Percentiles rank a stretch among this genome's conserved stretches.
These are phyloP conservation scores for Rotaria macrura DNA, from an alignment of 2,888 invertebrate genomes.

Conservation along the genomic window DNA sequence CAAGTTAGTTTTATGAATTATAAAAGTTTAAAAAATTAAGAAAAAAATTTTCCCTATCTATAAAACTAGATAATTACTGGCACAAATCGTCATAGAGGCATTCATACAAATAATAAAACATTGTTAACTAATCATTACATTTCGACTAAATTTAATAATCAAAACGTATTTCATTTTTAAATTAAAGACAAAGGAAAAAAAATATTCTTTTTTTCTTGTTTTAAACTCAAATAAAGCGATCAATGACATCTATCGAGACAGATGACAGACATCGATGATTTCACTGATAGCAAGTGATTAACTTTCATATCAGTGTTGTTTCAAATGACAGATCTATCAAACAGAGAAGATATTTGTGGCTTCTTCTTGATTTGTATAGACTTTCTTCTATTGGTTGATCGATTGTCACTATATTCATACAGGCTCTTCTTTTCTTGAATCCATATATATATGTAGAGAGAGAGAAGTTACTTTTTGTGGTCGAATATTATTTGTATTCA, in stretches of 20 bases:
- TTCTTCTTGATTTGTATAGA: too few species aligned
- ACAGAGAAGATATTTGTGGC: too few species aligned
- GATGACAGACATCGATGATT: neutral
- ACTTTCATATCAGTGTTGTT: neutral
- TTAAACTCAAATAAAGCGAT: neutral
- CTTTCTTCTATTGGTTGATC: too few species aligned
- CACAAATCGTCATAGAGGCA: neutral
- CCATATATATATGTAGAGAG: too few species aligned
- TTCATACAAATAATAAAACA: neutral
- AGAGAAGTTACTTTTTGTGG: too few species aligned
- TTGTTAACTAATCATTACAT: neutral
- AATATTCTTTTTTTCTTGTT: neutral
- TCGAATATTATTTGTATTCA: too few species aligned
- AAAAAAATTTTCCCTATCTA: neutral
- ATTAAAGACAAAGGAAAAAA: neutral
- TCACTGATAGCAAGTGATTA: too few species aligned
- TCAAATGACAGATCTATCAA: too few species aligned
- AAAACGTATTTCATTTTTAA: neutral
- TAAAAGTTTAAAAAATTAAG: neutral
- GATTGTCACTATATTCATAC: too few species aligned
- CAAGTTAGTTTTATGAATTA: neutral
- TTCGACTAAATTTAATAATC: neutral
- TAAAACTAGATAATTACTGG: neutral
- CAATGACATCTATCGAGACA: neutral
- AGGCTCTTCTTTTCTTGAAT: too few species aligned